Percentiles rank a stretch among this genome's conserved stretches.
These are phyloP conservation scores for Schlechtendalia chinensis DNA, from an alignment of 1,140 invertebrate species.

Conservation along the genomic window DNA sequence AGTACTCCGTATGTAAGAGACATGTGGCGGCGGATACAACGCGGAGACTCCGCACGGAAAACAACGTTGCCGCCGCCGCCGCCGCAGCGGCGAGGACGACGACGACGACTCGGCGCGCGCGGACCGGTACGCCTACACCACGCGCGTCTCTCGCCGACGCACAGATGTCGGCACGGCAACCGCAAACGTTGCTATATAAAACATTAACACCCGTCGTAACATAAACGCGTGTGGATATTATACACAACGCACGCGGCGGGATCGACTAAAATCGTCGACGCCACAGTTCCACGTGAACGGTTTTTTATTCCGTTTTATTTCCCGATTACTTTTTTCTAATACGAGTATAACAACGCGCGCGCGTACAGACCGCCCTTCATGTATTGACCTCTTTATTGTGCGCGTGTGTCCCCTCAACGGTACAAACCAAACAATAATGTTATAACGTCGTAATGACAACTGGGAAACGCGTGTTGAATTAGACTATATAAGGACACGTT, in stretches of 20 bases:
- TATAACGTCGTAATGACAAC: conserved; percentile 20
- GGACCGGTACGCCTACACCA: conserved; percentile 27
- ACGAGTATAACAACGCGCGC: background rate
- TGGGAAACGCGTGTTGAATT: background rate
- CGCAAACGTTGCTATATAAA: background rate
- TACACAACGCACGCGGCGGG: too few species aligned
- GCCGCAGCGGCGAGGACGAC: too few species aligned
- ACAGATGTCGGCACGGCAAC: conserved; percentile 8
- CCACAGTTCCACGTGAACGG: background rate
- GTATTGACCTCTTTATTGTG: background rate
- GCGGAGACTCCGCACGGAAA: background rate
- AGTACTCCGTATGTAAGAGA: too few species aligned
- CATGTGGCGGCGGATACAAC: background rate
- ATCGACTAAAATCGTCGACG: background rate
- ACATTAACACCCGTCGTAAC: background rate
- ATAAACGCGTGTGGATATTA: background rate
- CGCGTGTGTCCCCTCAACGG: background rate
- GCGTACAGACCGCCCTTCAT: background rate
- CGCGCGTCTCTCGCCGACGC: conserved; percentile 12
- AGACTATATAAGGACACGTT: background rate
- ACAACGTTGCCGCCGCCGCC: conserved; percentile 5
- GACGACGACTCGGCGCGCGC: background rate
- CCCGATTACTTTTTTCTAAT: background rate
- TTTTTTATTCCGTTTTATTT: background rate
- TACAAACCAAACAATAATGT: background rate